These are phyloP conservation scores for Nomada fucata DNA, from an alignment of 2,888 invertebrate species.

Conservation along the genomic window DNA sequence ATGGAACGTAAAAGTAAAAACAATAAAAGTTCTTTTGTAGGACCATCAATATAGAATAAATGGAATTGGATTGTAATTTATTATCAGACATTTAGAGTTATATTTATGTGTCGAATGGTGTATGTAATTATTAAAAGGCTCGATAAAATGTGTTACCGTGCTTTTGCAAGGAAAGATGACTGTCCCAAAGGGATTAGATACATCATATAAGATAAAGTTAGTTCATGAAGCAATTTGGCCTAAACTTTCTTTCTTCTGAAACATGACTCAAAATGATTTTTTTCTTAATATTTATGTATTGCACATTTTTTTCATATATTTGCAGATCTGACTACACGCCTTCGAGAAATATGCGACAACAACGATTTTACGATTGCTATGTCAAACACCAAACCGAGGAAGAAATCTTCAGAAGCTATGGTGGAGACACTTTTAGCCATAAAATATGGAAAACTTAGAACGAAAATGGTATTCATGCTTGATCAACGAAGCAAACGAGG, in stretches of 20 bases:
- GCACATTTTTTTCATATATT: conserved; percentile 12
- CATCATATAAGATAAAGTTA: too few species aligned
- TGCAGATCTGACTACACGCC: conserved; percentile 84
- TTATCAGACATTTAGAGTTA: too few species aligned
- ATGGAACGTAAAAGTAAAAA: too few species aligned
- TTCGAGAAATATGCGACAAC: conserved; percentile 85
- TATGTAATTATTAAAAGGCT: too few species aligned
- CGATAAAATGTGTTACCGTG: too few species aligned
- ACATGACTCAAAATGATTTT: neutral
- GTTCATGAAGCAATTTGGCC: too few species aligned
- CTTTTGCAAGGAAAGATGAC: too few species aligned
- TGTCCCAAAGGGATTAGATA: too few species aligned
- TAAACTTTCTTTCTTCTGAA: neutral
- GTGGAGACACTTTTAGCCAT: conserved; percentile 86
- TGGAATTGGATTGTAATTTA: too few species aligned
- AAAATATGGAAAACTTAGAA: conserved; percentile 85
- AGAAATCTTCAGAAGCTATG: conserved; percentile 81
- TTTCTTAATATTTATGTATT: neutral
- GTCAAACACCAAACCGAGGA: conserved; percentile 85
- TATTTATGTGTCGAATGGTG: too few species aligned
- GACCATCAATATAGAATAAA: too few species aligned
- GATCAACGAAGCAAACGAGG: conserved; percentile 86
- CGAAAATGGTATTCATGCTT: conserved; percentile 86
- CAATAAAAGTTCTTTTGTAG: too few species aligned
- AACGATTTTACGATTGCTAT: conserved; percentile 86